Evolutionary conservation across 2,888 invertebrate species (phyloP).

Genomic region (Lycophotia porphyrea): DNA sequence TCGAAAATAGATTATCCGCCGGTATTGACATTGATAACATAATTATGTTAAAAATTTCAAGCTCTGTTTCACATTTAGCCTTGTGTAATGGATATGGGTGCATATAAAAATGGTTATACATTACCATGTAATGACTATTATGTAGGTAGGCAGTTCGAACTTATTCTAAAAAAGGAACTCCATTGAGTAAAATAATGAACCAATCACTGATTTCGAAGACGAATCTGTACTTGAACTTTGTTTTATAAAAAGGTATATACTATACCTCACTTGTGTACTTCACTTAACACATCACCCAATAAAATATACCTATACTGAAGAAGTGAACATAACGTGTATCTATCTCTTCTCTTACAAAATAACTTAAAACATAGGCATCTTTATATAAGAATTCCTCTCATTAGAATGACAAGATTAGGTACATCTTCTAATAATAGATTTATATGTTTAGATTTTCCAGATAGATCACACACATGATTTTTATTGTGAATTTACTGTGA

Average conservation of each 20-base stretch:
- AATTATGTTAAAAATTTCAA: constrained; percentile 23
- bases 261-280: neutral
- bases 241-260: neutral
- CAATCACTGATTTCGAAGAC: neutral
- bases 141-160: neutral
- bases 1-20: constrained; percentile 16
- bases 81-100: neutral
- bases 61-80: constrained; percentile 18
- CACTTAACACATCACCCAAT: neutral
- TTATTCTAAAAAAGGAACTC: neutral
- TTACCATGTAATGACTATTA: neutral
- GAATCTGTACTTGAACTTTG: neutral
- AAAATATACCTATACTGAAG: neutral
- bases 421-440: neutral
- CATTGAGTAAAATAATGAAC: neutral
- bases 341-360: neutral
- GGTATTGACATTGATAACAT: constrained; percentile 13
- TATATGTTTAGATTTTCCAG: neutral
- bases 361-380: neutral
- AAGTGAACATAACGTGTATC: neutral
- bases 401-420: neutral
- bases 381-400: neutral
- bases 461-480: neutral
- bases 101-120: neutral
- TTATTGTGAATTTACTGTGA: too few relatives aligned